phyloP scores from a whole-genome alignment of 1,140 invertebrate species.

The Drosophila miranda region DNA sequence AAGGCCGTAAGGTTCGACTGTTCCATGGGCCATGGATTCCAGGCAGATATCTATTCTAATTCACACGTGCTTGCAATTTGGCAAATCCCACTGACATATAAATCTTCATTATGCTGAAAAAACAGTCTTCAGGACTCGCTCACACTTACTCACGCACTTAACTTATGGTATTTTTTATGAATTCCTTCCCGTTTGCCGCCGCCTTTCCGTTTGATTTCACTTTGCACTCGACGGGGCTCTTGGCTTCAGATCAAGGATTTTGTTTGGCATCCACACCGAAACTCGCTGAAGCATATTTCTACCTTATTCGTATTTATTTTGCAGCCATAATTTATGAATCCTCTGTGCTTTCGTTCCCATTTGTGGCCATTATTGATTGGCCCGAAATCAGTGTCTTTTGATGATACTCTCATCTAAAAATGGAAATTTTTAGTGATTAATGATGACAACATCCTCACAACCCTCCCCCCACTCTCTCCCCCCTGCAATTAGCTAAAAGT shows the following conservation, averaged over 20 bases:
- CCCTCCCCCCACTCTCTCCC: neutral
- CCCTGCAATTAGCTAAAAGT: constrained; percentile 19
- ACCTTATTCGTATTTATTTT: constrained; percentile 66
- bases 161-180: constrained; percentile 71
- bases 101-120: constrained; percentile 70
- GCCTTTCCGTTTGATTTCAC: constrained; percentile 68
- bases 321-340: constrained; percentile 72
- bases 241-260: constrained; percentile 33
- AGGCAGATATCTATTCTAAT: constrained; percentile 64
- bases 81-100: constrained; percentile 58
- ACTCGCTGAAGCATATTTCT: constrained; percentile 52
- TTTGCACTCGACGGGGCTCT: constrained; percentile 1
- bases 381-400: neutral
- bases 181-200: constrained; percentile 42
- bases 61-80: constrained; percentile 78
- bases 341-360: constrained; percentile 21
- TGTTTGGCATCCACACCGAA: constrained; percentile 41
- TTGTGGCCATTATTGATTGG: constrained; percentile 14
- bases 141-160: constrained; percentile 41
- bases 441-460: neutral
- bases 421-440: constrained; percentile 31
- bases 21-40: constrained; percentile 63
- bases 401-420: constrained; percentile 9
- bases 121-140: constrained; percentile 16
- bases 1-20: constrained; percentile 53